Base-by-base conservation (phyloP, 2,113 vertebrate species). In the Hypocryptadius cinnamomeus region DNA sequence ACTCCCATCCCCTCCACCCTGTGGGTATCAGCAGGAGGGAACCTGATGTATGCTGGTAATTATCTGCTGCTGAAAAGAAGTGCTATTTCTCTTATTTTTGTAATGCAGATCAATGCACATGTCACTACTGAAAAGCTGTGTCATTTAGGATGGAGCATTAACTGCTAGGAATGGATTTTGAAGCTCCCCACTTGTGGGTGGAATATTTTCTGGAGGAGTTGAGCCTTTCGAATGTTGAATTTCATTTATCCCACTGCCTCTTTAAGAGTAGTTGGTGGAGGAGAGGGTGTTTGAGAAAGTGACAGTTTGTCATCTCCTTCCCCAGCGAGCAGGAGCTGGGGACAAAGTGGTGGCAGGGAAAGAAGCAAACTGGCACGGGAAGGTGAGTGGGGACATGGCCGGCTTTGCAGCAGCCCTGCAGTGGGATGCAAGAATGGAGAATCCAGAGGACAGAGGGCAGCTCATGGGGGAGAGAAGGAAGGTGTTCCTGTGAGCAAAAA, bases 141-240 rank as follows among this genome's bases (percentile, higher is more conserved):
- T 95, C 95, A 95, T 95, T 96, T 96, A 96, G 87, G 95, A 95
- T 88, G 85, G 92, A 95, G 96, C 96, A 96, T 96, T 96, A 96
- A 96, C 96, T 84, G 90, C 92, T 65, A 92, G 65, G 79, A 93
- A 94, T 73, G 94, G 83, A 95, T 85, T 90, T 33, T 91, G 94
- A 95, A 90, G 63, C 87, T 96, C 91, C 59, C 70, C 77, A 85
- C 79, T 92, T 85, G 65, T 94, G 72, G 86, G 63, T 79, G 91
- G 87, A 87, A 93, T 87, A 96, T 95, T 96, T 96, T 96, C 92
- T 95, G 93, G 88, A 95, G 95, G 94, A 95, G 94, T 78, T 65
- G 92, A 96, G 93, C 76, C 93, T 95, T 96, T 94, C 5, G 25
- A 90, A 92, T 89, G 65, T 77, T 92, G 90, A 90, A 96, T 96